These are phyloP conservation scores for Triplophysa yarkandensis DNA, from an alignment of 2,797 vertebrate species.

Conservation along the genomic window DNA sequence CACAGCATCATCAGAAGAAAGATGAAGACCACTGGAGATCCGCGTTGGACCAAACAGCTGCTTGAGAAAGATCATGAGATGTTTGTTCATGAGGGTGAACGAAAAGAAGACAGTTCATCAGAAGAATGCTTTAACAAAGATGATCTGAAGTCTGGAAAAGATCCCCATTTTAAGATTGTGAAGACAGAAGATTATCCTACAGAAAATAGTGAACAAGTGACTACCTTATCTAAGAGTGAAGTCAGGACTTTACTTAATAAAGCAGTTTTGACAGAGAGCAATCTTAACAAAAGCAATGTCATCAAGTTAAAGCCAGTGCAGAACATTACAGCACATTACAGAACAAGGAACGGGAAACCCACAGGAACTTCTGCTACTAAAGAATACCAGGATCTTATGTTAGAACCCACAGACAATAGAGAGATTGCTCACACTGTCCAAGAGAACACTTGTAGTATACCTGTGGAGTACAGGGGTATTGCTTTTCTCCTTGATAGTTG, in stretches of 20 bases:
- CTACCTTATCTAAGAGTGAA: not conserved
- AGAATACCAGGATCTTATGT: slow-evolving; percentile 3
- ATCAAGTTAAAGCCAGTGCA: not conserved
- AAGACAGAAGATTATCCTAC: not conserved
- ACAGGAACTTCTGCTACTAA: slow-evolving; percentile 3
- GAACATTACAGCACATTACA: not conserved
- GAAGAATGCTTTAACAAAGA: not conserved
- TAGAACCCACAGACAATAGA: not conserved
- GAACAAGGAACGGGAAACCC: not conserved
- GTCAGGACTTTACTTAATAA: no score
- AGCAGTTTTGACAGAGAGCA: not conserved
- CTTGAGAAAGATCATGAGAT: not conserved
- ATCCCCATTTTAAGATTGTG: not conserved
- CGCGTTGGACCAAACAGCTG: not conserved
- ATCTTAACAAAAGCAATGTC: not conserved
- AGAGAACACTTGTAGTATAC: slow-evolving; percentile 14
- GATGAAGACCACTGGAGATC: not conserved
- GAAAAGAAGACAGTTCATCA: not conserved
- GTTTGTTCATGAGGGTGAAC: not conserved
- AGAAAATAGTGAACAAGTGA: not conserved
- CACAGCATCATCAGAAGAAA: not conserved
- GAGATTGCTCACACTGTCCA: slow-evolving; percentile 1
- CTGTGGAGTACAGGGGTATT: slow-evolving; percentile 32
- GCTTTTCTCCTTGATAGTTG: slow-evolving; percentile 47
- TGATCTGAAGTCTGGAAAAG: not conserved